Conservation (phyloP, 1,140 invertebrate genomes). For the Zaprionus davidi region DNA sequence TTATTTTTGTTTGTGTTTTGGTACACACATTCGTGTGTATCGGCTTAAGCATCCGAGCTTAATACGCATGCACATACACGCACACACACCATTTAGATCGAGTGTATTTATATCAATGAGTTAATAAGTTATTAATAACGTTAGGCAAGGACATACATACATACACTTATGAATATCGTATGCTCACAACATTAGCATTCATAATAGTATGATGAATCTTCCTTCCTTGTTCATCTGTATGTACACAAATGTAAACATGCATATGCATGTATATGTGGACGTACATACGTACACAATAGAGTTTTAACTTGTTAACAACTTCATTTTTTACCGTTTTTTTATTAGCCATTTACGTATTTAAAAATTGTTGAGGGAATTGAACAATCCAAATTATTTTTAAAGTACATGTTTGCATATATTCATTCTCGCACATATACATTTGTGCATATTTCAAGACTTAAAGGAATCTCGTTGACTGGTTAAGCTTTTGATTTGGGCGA, state of each 20-base stretch:
- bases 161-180: not conserved
- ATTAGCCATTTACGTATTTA: not conserved
- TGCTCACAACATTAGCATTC: not conserved
- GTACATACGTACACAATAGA: not conserved
- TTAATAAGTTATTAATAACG: conserved; percentile 7
- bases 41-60: conserved; percentile 4
- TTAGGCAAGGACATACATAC: not conserved
- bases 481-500: conserved; percentile 42
- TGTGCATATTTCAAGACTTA: conserved; percentile 16
- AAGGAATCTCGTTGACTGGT: conserved; percentile 34
- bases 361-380: not conserved
- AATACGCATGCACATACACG: conserved; percentile 7
- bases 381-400: not conserved
- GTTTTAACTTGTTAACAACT: not conserved
- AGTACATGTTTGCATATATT: not conserved
- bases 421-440: conserved; percentile 13
- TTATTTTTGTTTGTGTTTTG: conserved; percentile 8
- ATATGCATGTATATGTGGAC: not conserved
- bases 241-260: not conserved
- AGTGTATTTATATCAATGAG: not conserved
- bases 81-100: not conserved
- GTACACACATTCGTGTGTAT: conserved; percentile 1
- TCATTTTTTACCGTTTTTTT: not conserved
- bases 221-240: not conserved
- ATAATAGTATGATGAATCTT: not conserved